Percentiles rank a stretch among this genome's conserved stretches.
Conservation (phyloP, 2,113 vertebrate species). For the Tragelaphus imberbis region DNA sequence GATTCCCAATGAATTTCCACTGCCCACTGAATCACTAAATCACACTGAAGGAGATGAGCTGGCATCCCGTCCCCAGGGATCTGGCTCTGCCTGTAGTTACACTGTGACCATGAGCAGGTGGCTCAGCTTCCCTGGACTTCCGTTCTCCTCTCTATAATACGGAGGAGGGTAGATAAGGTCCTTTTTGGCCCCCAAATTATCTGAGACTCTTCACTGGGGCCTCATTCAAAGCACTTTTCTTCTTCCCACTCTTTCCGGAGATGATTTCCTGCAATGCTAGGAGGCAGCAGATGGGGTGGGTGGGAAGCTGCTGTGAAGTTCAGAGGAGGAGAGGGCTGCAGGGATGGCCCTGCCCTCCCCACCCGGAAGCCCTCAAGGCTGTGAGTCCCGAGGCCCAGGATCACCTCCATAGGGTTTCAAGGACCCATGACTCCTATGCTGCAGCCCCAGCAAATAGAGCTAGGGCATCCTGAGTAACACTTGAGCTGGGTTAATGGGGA, state of each 20-base stretch:
- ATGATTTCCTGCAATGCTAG: constrained; percentile 12
- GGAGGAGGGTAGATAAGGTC: neutral
- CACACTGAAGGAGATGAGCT: neutral
- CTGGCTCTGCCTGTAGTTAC: neutral
- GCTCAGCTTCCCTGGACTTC: neutral
- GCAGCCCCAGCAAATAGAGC: neutral
- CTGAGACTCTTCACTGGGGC: constrained; percentile 11
- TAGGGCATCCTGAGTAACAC: neutral
- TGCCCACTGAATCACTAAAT: neutral
- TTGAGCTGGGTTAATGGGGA: neutral
- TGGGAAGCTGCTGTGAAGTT: constrained; percentile 12
- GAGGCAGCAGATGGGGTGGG: constrained; percentile 53
- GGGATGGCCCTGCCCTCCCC: neutral
- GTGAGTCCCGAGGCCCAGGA: neutral
- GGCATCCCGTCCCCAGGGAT: neutral
- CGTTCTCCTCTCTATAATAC: neutral
- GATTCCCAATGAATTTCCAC: neutral
- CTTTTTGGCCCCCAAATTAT: constrained; percentile 36
- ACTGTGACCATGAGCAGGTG: neutral
- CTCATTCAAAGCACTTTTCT: constrained; percentile 34
- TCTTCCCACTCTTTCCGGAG: constrained; percentile 69
- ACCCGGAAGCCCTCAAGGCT: neutral
- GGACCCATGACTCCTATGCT: neutral
- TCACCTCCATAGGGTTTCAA: neutral
- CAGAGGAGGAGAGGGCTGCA: neutral